Percentiles rank a stretch among this genome's conserved stretches.
phyloP scores from a whole-genome alignment of 2,888 invertebrate genomes.

The Rhogogaster chlorosoma region DNA sequence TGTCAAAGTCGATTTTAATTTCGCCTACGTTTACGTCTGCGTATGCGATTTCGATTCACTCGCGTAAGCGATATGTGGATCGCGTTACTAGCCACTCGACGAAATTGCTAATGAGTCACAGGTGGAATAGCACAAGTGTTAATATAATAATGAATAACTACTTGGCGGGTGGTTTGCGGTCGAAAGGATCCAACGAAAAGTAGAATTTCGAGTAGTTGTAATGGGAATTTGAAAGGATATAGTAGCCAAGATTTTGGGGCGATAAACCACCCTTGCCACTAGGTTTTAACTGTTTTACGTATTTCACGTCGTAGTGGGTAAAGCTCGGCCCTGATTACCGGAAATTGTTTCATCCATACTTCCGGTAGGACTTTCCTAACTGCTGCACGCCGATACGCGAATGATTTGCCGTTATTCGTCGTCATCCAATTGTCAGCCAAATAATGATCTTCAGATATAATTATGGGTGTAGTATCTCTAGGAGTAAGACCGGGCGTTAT shows the following conservation, averaged over 20 bases:
- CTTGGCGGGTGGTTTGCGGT: neutral
- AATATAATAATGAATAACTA: neutral
- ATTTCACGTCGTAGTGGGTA: neutral
- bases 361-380: conserved; percentile 10
- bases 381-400: neutral
- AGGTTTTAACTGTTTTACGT: neutral
- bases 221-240: neutral
- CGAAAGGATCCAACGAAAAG: neutral
- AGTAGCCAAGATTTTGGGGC: neutral
- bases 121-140: conserved; percentile 12
- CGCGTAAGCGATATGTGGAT: neutral
- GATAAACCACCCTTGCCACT: conserved; percentile 24
- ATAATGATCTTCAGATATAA: neutral
- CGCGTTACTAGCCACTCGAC: neutral
- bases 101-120: conserved; percentile 31
- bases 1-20: neutral
- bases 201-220: neutral
- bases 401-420: conserved; percentile 46
- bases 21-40: neutral
- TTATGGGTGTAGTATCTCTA: neutral
- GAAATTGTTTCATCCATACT: conserved; percentile 49
- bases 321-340: conserved; percentile 3
- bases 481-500: neutral
- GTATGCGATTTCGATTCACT: neutral
- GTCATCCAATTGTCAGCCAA: neutral